A percentile compares a stretch with the other conserved stretches of the same genome.
phyloP scores from a whole-genome alignment of 2,113 vertebrate species.

The Periophthalmus modestus region DNA sequence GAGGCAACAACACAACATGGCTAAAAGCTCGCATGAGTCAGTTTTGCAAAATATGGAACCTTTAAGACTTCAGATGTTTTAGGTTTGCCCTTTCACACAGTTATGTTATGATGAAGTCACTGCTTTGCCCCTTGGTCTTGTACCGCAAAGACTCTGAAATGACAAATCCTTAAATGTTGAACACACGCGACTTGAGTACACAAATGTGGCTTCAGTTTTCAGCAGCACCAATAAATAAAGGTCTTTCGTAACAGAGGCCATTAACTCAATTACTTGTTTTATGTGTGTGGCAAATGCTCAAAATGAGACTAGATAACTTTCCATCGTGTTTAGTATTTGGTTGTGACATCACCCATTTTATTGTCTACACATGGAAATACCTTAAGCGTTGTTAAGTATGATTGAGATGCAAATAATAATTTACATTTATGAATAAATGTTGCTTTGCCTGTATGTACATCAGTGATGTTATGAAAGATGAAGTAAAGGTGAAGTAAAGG shows the following conservation, averaged over 20 bases:
- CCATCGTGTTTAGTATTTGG: neutral
- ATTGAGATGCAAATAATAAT: neutral
- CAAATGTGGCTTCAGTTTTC: conserved; percentile 2
- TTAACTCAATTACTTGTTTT: conserved; percentile 2
- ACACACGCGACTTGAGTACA: conserved; percentile 3
- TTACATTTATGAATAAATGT: neutral
- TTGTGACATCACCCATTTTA: neutral
- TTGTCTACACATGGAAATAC: neutral
- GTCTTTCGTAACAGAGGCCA: neutral
- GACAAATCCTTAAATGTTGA: conserved; percentile 12
- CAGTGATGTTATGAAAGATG: neutral
- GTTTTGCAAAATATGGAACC: too few species aligned
- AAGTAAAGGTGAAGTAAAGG: neutral
- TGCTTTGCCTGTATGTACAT: neutral
- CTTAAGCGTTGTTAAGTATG: neutral
- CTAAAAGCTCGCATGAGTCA: too few species aligned
- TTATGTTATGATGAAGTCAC: conserved; percentile 64
- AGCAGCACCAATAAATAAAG: conserved; percentile 9
- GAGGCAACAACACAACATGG: too few species aligned
- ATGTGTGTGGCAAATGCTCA: neutral
- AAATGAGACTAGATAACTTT: neutral
- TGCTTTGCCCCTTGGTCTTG: conserved; percentile 24
- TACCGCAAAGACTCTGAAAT: conserved; percentile 32
- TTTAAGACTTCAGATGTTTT: conserved; percentile 51
- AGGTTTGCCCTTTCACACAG: conserved; percentile 43